Percentiles rank a stretch among this genome's conserved stretches.
phyloP scores from a whole-genome alignment of 2,888 invertebrate genomes.

The Xanthia icteritia region DNA sequence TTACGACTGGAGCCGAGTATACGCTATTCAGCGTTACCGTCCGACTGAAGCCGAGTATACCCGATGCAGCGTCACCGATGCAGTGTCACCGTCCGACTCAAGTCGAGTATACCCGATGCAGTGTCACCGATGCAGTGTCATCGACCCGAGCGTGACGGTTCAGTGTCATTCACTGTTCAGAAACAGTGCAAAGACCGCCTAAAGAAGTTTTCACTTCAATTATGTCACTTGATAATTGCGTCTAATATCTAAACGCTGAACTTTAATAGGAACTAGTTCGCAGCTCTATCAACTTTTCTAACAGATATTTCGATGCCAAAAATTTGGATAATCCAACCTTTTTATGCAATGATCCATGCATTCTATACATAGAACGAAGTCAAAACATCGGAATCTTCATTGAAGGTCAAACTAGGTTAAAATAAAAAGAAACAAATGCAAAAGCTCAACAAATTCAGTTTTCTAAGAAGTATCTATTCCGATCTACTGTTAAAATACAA shows the following conservation, averaged over 20 bases:
- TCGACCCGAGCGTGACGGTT: too few species aligned
- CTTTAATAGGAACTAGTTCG: neutral
- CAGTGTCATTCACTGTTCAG: too few species aligned
- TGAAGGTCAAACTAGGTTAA: slow-evolving; percentile 4
- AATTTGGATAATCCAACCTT: neutral
- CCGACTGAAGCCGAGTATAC: too few species aligned
- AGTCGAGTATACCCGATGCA: too few species aligned
- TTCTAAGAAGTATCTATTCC: slow-evolving; percentile 42
- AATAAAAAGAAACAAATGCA: slow-evolving; percentile 1
- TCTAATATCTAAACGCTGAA: neutral
- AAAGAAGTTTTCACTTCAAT: too few species aligned
- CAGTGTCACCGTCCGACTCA: too few species aligned
- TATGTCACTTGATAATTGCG: neutral
- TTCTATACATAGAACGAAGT: slow-evolving; percentile 14
- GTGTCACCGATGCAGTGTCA: too few species aligned
- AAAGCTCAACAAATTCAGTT: slow-evolving; percentile 18
- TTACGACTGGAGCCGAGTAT: too few species aligned
- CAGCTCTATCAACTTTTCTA: neutral
- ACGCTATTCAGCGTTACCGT: too few species aligned
- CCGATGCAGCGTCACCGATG: too few species aligned
- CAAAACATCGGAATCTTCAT: slow-evolving; percentile 12
- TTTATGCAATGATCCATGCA: neutral
- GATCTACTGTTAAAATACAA: slow-evolving; percentile 26
- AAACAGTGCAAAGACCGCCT: too few species aligned
- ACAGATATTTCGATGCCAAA: neutral